Percentiles rank a stretch among this genome's conserved stretches.
Conservation (phyloP, 2,797 vertebrate genomes). For the Ptychobarbus kaznakovi region DNA sequence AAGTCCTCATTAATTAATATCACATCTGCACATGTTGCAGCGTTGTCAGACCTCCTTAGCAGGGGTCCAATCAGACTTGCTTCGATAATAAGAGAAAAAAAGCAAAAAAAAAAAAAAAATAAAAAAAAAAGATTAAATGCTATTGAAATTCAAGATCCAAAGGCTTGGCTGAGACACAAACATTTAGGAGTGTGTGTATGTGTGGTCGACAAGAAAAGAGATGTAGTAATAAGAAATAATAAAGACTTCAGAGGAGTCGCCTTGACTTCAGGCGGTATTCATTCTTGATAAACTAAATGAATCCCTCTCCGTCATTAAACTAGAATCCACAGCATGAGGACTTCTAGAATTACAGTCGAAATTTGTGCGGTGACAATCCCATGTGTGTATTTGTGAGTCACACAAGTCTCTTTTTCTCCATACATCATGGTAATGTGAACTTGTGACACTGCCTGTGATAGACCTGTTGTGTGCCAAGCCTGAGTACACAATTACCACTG, state of each 20-base stretch:
- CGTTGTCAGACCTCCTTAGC: constrained; percentile 47
- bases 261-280: constrained; percentile 31
- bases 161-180: constrained; percentile 34
- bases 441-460: constrained; percentile 60
- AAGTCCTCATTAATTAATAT: constrained; percentile 65
- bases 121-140: constrained; percentile 1
- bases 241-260: constrained; percentile 20
- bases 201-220: constrained; percentile 16
- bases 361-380: constrained; percentile 23
- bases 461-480: constrained; percentile 55
- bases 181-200: constrained; percentile 8
- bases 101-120: background rate
- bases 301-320: constrained; percentile 31
- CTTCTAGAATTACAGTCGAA: constrained; percentile 15
- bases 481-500: constrained; percentile 64
- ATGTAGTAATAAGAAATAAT: constrained; percentile 36
- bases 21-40: constrained; percentile 63
- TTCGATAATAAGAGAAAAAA: constrained; percentile 46
- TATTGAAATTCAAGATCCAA: constrained; percentile 56
- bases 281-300: constrained; percentile 38
- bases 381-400: constrained; percentile 45
- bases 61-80: constrained; percentile 63
- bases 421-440: constrained; percentile 65
- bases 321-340: background rate
- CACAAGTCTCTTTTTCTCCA: constrained; percentile 50